phyloP scores from a whole-genome alignment of 1,140 invertebrate genomes.

The Trachelipus rathkii region DNA sequence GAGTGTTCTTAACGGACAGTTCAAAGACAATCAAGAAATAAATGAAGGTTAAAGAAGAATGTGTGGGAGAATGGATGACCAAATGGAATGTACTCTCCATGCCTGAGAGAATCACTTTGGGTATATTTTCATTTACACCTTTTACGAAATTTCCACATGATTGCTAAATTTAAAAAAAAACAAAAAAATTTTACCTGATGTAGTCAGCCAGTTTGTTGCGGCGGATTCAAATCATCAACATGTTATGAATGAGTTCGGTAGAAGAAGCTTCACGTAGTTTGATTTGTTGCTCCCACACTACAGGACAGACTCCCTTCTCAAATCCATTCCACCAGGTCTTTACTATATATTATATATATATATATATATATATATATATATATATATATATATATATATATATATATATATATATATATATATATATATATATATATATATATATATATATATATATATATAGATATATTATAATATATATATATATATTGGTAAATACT shows the following conservation, averaged over 20 bases:
- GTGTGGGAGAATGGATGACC: too few species aligned
- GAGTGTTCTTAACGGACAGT: too few species aligned
- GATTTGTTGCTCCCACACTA: slow-evolving; percentile 53
- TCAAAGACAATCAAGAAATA: too few species aligned
- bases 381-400: neutral
- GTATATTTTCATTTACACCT: too few species aligned
- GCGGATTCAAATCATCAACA: slow-evolving; percentile 49
- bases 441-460: neutral
- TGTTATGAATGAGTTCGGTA: slow-evolving; percentile 51
- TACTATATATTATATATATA: neutral
- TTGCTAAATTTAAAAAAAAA: too few species aligned
- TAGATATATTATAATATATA: too few species aligned
- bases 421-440: slow-evolving; percentile 17
- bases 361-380: slow-evolving; percentile 5
- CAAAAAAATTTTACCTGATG: slow-evolving; percentile 44
- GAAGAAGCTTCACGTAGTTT: slow-evolving; percentile 49
- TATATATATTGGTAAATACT: too few species aligned
- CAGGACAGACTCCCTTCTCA: slow-evolving; percentile 51
- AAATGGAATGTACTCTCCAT: too few species aligned
- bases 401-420: neutral
- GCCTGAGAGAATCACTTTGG: too few species aligned
- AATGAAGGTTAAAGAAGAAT: too few species aligned
- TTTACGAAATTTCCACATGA: too few species aligned
- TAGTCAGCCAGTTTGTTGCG: slow-evolving; percentile 49
- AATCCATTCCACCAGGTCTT: slow-evolving; percentile 55